Base-by-base conservation (phyloP, 2,888 invertebrate species). In the Acanthococcus lagerstroemiae region DNA sequence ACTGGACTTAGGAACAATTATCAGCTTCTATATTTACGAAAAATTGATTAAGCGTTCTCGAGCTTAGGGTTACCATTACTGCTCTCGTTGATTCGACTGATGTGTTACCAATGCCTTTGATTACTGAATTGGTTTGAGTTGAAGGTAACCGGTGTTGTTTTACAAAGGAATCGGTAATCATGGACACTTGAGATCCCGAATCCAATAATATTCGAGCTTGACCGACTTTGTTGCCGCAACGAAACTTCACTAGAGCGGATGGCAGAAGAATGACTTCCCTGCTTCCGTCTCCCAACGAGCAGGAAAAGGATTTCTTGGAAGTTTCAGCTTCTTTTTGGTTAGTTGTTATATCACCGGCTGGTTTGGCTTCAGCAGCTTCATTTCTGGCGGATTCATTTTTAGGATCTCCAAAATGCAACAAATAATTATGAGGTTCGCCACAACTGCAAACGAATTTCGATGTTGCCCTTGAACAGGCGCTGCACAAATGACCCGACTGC, bases 391-490 rank as follows among this genome's bases (percentile, higher is more conserved):
- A n/a, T n/a, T n/a, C n/a, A n/a, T n/a, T n/a, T n/a, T n/a, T n/a
- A n/a, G n/a, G n/a, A n/a, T n/a, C n/a, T n/a, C n/a, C n/a, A n/a
- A 57, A 44, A 24, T 57, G 57, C 24, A 57, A 15, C 46, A 57
- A 3, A 17, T 44, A 7, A 24, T 57, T 44, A 15, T 57, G 57
- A 15, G 2, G 19, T 2, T 4, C 1, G 7, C 3, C 17, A 24
- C 57, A 57, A n/a, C n/a, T n/a, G n/a, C n/a, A n/a, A n/a, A n/a
- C n/a, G 17, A 22, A 44, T n/a, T 45, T 46, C 25, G 45, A 57
- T 1, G 46, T 7, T 17, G 17, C 17, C 4, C 15, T 45, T 7
- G 5, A 19, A 22, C 57, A 57, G 4, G 22, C 45, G 15, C 15
- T 25, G 6, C 45, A n/a, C n/a, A n/a, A 3, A 44, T 57, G 57